Evolutionary conservation across 2,888 invertebrate genomes (phyloP).

Genomic region (Plebejus melissa): DNA sequence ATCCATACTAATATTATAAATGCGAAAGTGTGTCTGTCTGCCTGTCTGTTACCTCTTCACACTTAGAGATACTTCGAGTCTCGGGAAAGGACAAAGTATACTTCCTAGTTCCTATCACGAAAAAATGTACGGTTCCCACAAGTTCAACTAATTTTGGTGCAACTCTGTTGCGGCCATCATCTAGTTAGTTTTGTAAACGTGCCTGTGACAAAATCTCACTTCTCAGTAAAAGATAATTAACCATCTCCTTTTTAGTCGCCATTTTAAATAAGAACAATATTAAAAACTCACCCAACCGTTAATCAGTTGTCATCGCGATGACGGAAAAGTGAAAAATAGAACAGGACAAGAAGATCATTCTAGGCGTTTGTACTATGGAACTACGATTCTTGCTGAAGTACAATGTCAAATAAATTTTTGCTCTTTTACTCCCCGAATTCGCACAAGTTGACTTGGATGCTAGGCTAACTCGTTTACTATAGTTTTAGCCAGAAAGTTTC

Average conservation of each 20-base stretch:
- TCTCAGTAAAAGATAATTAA: neutral
- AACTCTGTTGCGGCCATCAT: too few species aligned
- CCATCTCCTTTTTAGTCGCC: neutral
- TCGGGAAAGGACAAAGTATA: too few species aligned
- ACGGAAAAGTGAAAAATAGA: slow-evolving; percentile 15
- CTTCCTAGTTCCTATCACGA: too few species aligned
- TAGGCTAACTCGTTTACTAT: too few species aligned
- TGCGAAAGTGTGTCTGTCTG: too few species aligned
- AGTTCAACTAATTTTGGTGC: too few species aligned
- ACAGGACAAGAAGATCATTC: slow-evolving; percentile 9
- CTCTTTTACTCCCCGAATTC: neutral
- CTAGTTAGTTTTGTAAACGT: neutral
- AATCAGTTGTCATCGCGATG: slow-evolving; percentile 8
- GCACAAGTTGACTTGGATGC: neutral
- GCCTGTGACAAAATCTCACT: neutral
- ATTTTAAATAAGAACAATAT: neutral
- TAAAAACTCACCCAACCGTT: neutral
- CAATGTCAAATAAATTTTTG: slow-evolving; percentile 6
- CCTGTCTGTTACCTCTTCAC: too few species aligned
- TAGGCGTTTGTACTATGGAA: slow-evolving; percentile 1
- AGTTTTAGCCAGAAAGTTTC: too few species aligned
- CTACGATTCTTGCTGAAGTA: slow-evolving; percentile 11
- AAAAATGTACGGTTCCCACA: too few species aligned
- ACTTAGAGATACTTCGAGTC: too few species aligned
- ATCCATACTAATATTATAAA: too few species aligned